phyloP scores from a whole-genome alignment of 2,797 vertebrate species.

The Tapirus indicus region DNA sequence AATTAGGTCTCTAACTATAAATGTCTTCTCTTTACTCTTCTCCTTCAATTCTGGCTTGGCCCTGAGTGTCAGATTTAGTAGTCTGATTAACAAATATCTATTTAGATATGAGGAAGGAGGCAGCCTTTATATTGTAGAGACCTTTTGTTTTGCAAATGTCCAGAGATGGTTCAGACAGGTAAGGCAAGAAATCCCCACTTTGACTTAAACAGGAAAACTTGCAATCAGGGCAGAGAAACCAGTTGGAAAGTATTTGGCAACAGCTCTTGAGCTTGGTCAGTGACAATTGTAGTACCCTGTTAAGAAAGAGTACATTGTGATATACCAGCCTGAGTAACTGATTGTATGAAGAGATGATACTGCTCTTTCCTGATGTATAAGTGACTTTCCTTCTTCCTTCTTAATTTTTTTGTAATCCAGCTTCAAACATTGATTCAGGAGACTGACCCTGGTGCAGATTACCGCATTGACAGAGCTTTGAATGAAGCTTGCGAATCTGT shows the following conservation, averaged over 20 bases:
- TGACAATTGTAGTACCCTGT: neutral
- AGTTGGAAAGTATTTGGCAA: neutral
- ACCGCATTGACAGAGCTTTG: constrained; percentile 97
- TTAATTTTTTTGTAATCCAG: constrained; percentile 85
- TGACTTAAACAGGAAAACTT: neutral
- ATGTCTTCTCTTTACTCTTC: constrained; percentile 15
- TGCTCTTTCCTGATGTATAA: constrained; percentile 34
- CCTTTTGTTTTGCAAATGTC: neutral
- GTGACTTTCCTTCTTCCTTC: constrained; percentile 2
- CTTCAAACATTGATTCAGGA: constrained; percentile 97
- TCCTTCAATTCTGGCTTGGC: neutral
- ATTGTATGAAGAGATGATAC: neutral
- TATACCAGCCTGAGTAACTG: neutral
- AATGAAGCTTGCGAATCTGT: constrained; percentile 98
- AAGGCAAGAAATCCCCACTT: neutral
- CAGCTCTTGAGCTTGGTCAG: neutral
- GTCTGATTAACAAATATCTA: neutral
- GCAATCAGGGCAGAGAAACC: neutral
- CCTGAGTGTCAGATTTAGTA: neutral
- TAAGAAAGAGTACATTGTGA: neutral
- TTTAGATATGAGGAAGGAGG: neutral
- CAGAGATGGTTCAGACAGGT: neutral
- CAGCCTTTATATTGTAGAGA: neutral
- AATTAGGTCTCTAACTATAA: constrained; percentile 7
- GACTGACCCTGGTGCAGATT: constrained; percentile 96